Base-by-base conservation (phyloP, 2,888 invertebrate species). In the Litoditis marina region DNA sequence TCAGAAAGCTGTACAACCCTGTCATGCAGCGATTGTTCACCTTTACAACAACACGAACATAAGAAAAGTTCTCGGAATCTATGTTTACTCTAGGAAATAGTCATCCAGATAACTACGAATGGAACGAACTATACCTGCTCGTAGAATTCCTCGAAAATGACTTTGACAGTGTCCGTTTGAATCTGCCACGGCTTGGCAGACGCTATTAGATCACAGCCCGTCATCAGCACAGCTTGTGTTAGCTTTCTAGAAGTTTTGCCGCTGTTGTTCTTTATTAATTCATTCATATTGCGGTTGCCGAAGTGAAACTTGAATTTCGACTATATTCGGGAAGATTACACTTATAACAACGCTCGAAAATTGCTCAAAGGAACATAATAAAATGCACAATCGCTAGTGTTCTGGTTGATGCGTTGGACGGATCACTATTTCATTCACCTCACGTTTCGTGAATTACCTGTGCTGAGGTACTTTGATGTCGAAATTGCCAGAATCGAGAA, bases 101-200 rank as follows among this genome's bases (percentile, higher is more conserved):
- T n/a, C n/a, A n/a, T n/a, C n/a, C n/a, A n/a, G n/a, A n/a, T n/a
- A n/a, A n/a, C n/a, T n/a, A n/a, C n/a, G n/a, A n/a, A n/a, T n/a
- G n/a, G n/a, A n/a, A n/a, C n/a, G 39, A 19, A 47, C 11, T 11
- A 47, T 7, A 87, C 87, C 73, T 90, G 90, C 67, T 89, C 89
- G 78, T 90, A 91, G 82, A 91, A 91, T 83, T 91, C 90, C 78
- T 90, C 89, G 80, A 90, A 90, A 59, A 92, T 91, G 7, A 91
- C 89, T 79, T 88, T 88, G 1, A 91, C 91, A 0, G 94, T 90
- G 80, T 90, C 88, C 25, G 88, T 88, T 84, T 92, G 91, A 2
- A 90, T 86, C 28, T 89, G 87, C 91, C 91, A 92, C 1, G 91
- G 91, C 82, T 92, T 92, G 0, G 91, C 89, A 73, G 90, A 89